Evolutionary conservation across 2,113 vertebrate species (phyloP).

Genomic region (Clarias macrocephalus): DNA sequence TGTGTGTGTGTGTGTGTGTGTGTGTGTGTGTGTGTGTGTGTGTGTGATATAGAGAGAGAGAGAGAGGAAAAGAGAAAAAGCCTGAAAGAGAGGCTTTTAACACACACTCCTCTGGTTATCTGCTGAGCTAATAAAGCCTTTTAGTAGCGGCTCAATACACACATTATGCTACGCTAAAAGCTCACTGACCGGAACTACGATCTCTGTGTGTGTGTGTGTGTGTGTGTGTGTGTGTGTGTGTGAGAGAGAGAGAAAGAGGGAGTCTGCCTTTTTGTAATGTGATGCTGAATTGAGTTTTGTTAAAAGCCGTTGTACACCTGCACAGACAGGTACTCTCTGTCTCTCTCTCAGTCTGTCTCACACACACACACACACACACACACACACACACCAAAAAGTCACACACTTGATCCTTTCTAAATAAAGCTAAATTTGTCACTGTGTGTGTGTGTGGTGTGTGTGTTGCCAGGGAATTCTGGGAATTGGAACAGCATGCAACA

Average conservation of each 20-base stretch:
- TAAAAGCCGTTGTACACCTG: conserved; percentile 6
- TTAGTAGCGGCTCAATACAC: conserved; percentile 46
- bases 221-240: conserved; percentile 14
- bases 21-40: conserved; percentile 31
- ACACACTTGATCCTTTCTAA: not conserved
- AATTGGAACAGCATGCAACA: conserved; percentile 13
- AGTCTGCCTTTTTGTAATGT: not conserved
- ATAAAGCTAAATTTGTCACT: not conserved
- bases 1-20: conserved; percentile 17
- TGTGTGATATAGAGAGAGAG: not conserved
- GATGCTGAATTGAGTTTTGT: conserved; percentile 1
- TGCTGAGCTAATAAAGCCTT: conserved; percentile 33
- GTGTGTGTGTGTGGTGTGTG: not conserved
- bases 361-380: not conserved
- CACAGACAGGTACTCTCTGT: not conserved
- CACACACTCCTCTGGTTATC: conserved; percentile 45
- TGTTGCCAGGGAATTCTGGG: conserved; percentile 16
- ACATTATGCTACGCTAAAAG: conserved; percentile 53
- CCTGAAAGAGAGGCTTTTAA: conserved; percentile 40
- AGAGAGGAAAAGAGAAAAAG: not conserved
- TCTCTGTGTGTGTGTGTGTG: conserved; percentile 7
- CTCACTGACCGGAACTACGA: conserved; percentile 43
- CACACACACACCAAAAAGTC: not conserved
- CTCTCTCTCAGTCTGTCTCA: not conserved
- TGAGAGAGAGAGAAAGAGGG: not conserved